These are phyloP conservation scores for Enteromius trimaculatus DNA, from an alignment of 2,797 vertebrate genomes.

Conservation along the genomic window DNA sequence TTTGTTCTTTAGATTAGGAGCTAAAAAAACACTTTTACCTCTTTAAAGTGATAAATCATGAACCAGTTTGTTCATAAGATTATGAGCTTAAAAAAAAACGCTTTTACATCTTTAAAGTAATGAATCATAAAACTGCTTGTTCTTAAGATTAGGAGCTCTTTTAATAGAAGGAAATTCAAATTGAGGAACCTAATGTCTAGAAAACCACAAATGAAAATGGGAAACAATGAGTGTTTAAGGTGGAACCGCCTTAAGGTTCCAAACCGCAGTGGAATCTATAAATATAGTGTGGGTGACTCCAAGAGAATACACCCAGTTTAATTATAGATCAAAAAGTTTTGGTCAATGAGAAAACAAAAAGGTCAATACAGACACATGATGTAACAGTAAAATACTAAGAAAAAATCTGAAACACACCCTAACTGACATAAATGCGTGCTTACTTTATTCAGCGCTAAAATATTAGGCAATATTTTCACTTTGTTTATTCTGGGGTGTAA, in stretches of 20 bases:
- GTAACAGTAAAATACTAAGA: neutral
- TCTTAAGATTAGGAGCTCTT: neutral
- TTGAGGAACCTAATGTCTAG: neutral
- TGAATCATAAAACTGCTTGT: neutral
- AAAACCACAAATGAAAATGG: slow-evolving; percentile 15
- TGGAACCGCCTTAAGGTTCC: neutral
- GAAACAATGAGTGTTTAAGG: slow-evolving; percentile 4
- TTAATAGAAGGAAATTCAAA: neutral
- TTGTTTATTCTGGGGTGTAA: neutral
- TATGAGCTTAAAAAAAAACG: neutral
- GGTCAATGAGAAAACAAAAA: neutral
- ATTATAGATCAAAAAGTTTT: neutral
- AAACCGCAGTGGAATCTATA: neutral
- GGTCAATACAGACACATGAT: neutral
- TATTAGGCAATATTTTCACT: neutral
- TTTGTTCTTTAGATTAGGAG: neutral
- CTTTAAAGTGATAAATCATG: neutral
- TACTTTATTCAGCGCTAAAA: neutral
- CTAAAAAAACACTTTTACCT: neutral
- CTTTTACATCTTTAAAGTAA: neutral
- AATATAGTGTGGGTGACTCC: neutral
- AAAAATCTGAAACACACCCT: neutral
- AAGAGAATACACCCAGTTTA: neutral
- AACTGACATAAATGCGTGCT: neutral
- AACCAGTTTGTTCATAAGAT: neutral